Evolutionary conservation across 2,113 vertebrate species (phyloP).

Genomic region (Hippocampus comes): DNA sequence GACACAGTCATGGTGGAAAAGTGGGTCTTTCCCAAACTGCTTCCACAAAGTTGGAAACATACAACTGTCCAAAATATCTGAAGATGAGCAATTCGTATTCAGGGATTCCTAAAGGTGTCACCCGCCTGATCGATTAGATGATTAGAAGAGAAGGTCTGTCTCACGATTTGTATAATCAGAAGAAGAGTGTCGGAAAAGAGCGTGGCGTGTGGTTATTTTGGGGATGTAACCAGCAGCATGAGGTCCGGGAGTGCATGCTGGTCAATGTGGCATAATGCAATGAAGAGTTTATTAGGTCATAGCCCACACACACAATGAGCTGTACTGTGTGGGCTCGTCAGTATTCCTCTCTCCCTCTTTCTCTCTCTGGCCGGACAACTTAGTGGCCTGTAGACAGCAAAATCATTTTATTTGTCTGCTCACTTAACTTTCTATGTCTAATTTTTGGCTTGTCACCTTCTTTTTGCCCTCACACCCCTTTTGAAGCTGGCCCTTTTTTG

Average conservation of each 20-base stretch:
- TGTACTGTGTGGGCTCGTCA: not conserved
- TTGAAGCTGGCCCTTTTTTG: not conserved
- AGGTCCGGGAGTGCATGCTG: conserved; percentile 5
- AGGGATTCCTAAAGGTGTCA: not conserved
- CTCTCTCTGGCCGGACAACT: not conserved
- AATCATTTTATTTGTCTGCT: not conserved
- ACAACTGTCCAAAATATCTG: not conserved
- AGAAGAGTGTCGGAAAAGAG: not conserved
- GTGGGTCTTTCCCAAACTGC: not conserved
- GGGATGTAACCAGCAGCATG: not conserved
- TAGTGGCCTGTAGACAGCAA: not conserved
- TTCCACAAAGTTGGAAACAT: not conserved
- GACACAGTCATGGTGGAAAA: not conserved
- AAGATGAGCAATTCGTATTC: not conserved
- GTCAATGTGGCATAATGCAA: conserved; percentile 7
- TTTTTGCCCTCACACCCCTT: not conserved
- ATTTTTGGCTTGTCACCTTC: not conserved
- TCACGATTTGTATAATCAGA: not conserved
- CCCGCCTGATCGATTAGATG: not conserved
- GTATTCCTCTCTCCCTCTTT: not conserved
- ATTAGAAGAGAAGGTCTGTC: not conserved
- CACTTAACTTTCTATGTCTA: not conserved
- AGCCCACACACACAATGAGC: conserved; percentile 2
- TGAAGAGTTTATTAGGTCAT: conserved; percentile 6
- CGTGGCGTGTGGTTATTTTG: not conserved